Conservation (phyloP, 2,888 invertebrate species). For the Marronus borbonicus region DNA sequence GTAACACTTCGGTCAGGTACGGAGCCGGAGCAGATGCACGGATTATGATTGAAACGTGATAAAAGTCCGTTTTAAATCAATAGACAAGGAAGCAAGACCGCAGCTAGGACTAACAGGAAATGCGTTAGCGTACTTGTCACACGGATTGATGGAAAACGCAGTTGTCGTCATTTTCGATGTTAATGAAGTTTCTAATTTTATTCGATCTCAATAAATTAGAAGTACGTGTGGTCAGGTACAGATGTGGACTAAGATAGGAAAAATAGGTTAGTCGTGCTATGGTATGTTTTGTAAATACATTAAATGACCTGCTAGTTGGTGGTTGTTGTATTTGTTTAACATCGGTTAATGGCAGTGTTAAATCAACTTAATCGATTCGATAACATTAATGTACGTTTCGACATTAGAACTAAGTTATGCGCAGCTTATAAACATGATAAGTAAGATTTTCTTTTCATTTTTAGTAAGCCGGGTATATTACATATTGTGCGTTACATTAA, state of each 20-base stretch:
- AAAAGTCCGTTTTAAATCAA: constrained; percentile 44
- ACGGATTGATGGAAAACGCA: constrained; percentile 41
- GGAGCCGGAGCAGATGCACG: constrained; percentile 39
- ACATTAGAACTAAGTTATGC: neutral
- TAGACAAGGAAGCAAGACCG: constrained; percentile 7
- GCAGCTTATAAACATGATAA: too few species aligned
- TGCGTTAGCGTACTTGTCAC: constrained; percentile 38
- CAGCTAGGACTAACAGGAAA: constrained; percentile 24
- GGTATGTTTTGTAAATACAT: neutral
- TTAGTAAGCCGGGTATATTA: too few species aligned
- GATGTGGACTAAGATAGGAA: constrained; percentile 29
- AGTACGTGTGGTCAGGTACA: constrained; percentile 45
- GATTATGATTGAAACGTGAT: constrained; percentile 49
- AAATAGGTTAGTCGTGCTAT: constrained; percentile 31
- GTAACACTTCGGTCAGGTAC: constrained; percentile 50
- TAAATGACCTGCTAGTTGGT: constrained; percentile 5
- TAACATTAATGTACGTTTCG: neutral
- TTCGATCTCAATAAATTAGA: constrained; percentile 40
- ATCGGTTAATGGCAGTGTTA: constrained; percentile 22
- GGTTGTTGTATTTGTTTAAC: constrained; percentile 19
- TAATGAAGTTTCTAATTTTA: constrained; percentile 46
- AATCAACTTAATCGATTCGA: constrained; percentile 20
- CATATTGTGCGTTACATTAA: too few species aligned
- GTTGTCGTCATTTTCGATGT: constrained; percentile 42
- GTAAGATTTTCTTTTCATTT: too few species aligned